Percentiles rank a stretch among this genome's conserved stretches.
Conservation (phyloP, 2,888 invertebrate genomes). For the Hesperia comma region DNA sequence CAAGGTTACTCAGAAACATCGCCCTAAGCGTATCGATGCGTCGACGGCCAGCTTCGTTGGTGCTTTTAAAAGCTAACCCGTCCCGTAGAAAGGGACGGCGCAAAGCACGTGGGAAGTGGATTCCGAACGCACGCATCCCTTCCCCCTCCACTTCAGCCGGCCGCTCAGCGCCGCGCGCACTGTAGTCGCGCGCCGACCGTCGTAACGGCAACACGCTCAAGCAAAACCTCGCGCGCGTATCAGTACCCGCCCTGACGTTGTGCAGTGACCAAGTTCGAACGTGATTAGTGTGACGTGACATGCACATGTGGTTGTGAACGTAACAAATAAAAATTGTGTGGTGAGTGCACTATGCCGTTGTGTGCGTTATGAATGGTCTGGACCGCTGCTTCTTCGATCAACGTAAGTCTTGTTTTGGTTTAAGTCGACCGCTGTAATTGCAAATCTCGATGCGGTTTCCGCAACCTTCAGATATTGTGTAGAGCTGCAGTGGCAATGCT, state of each 20-base stretch:
- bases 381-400: constrained; percentile 84
- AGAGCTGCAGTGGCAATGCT: constrained; percentile 27
- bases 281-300: constrained; percentile 78
- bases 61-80: constrained; percentile 82
- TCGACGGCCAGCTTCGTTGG: constrained; percentile 58
- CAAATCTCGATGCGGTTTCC: constrained; percentile 43
- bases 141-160: constrained; percentile 51
- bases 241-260: constrained; percentile 71
- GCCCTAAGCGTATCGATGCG: constrained; percentile 79
- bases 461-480: constrained; percentile 30
- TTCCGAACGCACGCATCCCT: constrained; percentile 83
- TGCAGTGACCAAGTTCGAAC: constrained; percentile 76
- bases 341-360: constrained; percentile 81
- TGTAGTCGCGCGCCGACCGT: constrained; percentile 82
- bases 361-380: constrained; percentile 83
- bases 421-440: constrained; percentile 51
- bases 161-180: constrained; percentile 67
- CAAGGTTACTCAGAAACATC: constrained; percentile 76
- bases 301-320: constrained; percentile 71
- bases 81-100: constrained; percentile 79
- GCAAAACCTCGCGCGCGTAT: constrained; percentile 51
- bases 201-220: constrained; percentile 65
- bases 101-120: constrained; percentile 81
- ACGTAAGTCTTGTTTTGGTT: constrained; percentile 71
- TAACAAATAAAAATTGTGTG: constrained; percentile 68